Evolutionary conservation across 2,113 vertebrate species (phyloP), one percentile per base, ranked within the genome.

Genomic region (Erythrocercus mccallii): DNA sequence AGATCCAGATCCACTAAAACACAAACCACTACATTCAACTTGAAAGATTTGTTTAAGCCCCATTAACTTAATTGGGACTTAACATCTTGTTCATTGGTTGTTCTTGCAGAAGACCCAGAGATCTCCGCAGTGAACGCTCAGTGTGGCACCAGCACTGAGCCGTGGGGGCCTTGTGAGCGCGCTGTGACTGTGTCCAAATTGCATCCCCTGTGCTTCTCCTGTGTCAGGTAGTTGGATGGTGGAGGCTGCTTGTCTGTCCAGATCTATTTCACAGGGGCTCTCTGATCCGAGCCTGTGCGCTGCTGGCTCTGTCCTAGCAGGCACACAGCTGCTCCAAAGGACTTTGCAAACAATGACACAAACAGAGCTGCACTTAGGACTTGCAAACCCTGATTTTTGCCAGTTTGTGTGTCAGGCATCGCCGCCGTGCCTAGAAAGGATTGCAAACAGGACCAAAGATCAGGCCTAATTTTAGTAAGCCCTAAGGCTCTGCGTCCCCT

Each of bases 381-480:
- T 95, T 78, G 68, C 82, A 83, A 92, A 94, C 79, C 72, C 76
- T 74, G 92, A 71, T 83, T 93, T 92, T 70, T 88, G 76, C 68
- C 88, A 68, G 51, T 85, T 69, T 64, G 57, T 47, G 45, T 69
- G 62, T 80, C 87, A 95, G 87, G 62, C 10, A 14, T 57, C 42
- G 38, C 71, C 27, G 2, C 71, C 27, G 2, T 82, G 85, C 81
- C 84, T 82, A 60, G 66, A 60, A 92, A 92, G 0, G 0, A 86
- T 86, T 81, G 79, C 93, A 91, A 96, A 95, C 56, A 71, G 51
- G 85, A 90, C 85, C 90, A 94, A 97, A 97, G 92, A 97, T 93
- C 95, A 93, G 79, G n/a, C 48, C 93, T 96, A 96, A 96, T 96
- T 95, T 97, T 95, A 96, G 94, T 45, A 96, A 86, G 94, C 74